A percentile compares a stretch with the other conserved stretches of the same genome.
Evolutionary conservation across 1,140 invertebrate genomes (phyloP).

Genomic region (Carcinoscorpius rotundicauda): DNA sequence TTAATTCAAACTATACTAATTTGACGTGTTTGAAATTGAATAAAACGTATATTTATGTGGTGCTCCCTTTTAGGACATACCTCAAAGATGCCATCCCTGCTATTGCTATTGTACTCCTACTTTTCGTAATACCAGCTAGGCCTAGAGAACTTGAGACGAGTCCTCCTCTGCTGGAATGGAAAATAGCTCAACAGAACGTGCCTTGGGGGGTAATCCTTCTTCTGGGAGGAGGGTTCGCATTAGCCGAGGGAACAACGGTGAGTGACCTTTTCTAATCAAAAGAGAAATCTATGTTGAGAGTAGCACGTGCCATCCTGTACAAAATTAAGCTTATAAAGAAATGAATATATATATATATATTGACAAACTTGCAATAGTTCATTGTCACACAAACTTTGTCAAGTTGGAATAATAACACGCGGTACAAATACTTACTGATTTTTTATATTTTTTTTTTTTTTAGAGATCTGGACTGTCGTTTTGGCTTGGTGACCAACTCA

Average conservation of each 20-base stretch:
- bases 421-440: no score
- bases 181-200: conserved; percentile 31
- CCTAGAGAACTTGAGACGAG: conserved; percentile 15
- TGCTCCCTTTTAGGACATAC: conserved; percentile 24
- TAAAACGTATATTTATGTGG: no score
- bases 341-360: no score
- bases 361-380: no score
- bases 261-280: not conserved
- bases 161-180: conserved; percentile 31
- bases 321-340: no score
- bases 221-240: conserved; percentile 67
- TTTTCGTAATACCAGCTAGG: conserved; percentile 32
- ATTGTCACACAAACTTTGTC: no score
- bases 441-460: not conserved
- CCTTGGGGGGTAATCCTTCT: conserved; percentile 40
- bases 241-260: conserved; percentile 63
- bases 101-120: conserved; percentile 32
- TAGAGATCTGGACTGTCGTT: not conserved
- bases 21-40: no score
- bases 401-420: no score
- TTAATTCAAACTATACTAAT: no score
- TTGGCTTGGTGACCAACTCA: not conserved
- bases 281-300: no score
- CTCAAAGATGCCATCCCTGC: conserved; percentile 36
- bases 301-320: no score